Percentiles rank a stretch among this genome's conserved stretches.
These are phyloP conservation scores for Pyrocoelia pectoralis DNA, from an alignment of 2,888 invertebrate species.

Conservation along the genomic window DNA sequence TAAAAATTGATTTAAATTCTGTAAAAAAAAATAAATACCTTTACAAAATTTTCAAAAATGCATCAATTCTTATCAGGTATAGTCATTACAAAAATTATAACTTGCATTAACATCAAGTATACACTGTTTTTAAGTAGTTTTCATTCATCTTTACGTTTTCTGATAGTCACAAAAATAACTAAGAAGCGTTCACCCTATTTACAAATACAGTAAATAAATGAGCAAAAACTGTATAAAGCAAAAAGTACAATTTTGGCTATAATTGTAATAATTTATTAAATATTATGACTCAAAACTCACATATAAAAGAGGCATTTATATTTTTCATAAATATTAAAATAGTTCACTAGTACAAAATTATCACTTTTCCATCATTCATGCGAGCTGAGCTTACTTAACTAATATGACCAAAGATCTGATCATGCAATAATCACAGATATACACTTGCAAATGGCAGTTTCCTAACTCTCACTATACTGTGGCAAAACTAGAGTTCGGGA, in stretches of 20 bases:
- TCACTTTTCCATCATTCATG: constrained; percentile 58
- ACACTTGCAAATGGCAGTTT: constrained; percentile 60
- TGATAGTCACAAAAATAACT: constrained; percentile 10
- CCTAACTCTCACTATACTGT: constrained; percentile 70
- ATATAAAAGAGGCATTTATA: constrained; percentile 54
- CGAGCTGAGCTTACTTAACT: constrained; percentile 57
- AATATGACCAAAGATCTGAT: constrained; percentile 57
- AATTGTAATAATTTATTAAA: constrained; percentile 38
- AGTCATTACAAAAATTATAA: not conserved
- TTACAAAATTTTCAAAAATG: constrained; percentile 1
- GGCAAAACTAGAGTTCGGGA: constrained; percentile 66
- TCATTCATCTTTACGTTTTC: too few species aligned
- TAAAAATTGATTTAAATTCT: not conserved
- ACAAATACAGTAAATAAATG: constrained; percentile 29
- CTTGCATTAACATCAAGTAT: too few species aligned
- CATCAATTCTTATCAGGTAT: not conserved
- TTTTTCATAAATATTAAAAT: constrained; percentile 58
- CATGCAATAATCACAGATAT: constrained; percentile 62
- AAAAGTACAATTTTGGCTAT: constrained; percentile 20
- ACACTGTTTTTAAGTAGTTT: not conserved
- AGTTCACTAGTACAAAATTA: constrained; percentile 60
- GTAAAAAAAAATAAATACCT: constrained; percentile 3
- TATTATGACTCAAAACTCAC: constrained; percentile 56
- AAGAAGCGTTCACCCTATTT: constrained; percentile 32
- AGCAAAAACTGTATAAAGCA: constrained; percentile 20